Base-by-base conservation (phyloP, 1,140 invertebrate species). In the Cheumatopsyche charites region DNA sequence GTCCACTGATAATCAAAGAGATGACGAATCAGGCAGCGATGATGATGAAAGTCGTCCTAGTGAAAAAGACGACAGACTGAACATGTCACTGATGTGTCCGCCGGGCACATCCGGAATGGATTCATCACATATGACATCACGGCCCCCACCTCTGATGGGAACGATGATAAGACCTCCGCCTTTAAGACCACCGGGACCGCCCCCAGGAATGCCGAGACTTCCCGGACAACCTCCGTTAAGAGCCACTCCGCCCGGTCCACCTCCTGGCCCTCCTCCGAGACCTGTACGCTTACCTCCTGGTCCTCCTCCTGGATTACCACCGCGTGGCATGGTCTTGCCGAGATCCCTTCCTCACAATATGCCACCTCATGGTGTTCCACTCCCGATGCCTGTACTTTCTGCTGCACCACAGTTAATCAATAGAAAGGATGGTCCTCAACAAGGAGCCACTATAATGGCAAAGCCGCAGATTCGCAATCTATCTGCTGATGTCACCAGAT, bases 391-490 rank as follows among this genome's bases (percentile, higher is more conserved):
- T 79, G 92, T 95, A 6, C 82, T 95, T 15, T 90, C 89, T 65
- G 93, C 93, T 41, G 93, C 90, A 0, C 93, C 93, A 7, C 93
- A 94, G 78, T 87, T 94, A 3, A 92, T 94, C 77, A 89, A 88
- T 70, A 83, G 87, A 78, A 88, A 87, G 75, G 87, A 88, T 63
- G 82, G 82, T 41, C 83, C 81, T 52, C 86, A 90, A 79, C 85
- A 87, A 80, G 88, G 89, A 71, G 87, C 90, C 19, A 93, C 94
- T 0, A 98, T 98, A 74, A 93, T 94, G 77, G 96, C 96, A 0
- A 97, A 97, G 81, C 96, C 96, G 0, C 95, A 98, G 84, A 97
- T 98, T 67, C 87, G 94, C 78, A 98, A 97, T 85, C 85, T 97
- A 7, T 95, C 93, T 72, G 95, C 95, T 0, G 97, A 98, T 83